A percentile compares a stretch with the other conserved stretches of the same genome.
Evolutionary conservation across 2,113 vertebrate genomes (phyloP).

Genomic region (Chionodraco myersi): DNA sequence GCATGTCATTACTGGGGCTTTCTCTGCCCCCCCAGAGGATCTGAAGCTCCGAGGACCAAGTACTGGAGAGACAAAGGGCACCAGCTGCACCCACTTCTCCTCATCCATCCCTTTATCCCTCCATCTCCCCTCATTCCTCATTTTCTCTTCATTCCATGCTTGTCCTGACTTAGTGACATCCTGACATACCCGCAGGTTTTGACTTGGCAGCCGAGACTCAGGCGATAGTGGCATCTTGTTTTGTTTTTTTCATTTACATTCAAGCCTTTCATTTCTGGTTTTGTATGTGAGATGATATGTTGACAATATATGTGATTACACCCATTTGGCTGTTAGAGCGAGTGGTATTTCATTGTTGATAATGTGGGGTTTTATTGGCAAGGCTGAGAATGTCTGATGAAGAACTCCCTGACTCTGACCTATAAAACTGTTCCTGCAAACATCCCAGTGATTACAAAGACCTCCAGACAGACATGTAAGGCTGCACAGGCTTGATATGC

Average conservation of each 20-base stretch:
- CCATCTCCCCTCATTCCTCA: constrained; percentile 41
- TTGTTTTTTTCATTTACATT: constrained; percentile 60
- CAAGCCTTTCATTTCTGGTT: constrained; percentile 38
- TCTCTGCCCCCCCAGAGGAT: constrained; percentile 72
- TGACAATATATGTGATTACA: constrained; percentile 71
- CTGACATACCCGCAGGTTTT: constrained; percentile 58
- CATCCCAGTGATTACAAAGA: background rate
- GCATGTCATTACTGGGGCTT: constrained; percentile 82
- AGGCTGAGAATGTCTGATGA: constrained; percentile 9
- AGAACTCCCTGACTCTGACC: constrained; percentile 22
- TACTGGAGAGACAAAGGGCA: constrained; percentile 80
- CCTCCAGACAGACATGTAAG: constrained; percentile 29
- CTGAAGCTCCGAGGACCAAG: constrained; percentile 78
- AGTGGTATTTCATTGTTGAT: constrained; percentile 65
- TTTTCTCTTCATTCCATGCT: constrained; percentile 40
- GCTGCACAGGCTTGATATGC: constrained; percentile 10
- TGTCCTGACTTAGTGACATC: constrained; percentile 57
- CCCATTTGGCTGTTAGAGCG: constrained; percentile 60
- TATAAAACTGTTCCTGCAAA: too few species aligned
- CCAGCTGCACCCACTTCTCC: constrained; percentile 86
- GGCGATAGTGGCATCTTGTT: constrained; percentile 50
- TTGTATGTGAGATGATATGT: constrained; percentile 47
- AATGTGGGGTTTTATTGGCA: constrained; percentile 52
- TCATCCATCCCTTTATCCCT: constrained; percentile 65
- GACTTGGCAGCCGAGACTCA: constrained; percentile 58